These are phyloP conservation scores for Acanthisitta chloris DNA, from an alignment of 2,113 vertebrate genomes.

Conservation along the genomic window DNA sequence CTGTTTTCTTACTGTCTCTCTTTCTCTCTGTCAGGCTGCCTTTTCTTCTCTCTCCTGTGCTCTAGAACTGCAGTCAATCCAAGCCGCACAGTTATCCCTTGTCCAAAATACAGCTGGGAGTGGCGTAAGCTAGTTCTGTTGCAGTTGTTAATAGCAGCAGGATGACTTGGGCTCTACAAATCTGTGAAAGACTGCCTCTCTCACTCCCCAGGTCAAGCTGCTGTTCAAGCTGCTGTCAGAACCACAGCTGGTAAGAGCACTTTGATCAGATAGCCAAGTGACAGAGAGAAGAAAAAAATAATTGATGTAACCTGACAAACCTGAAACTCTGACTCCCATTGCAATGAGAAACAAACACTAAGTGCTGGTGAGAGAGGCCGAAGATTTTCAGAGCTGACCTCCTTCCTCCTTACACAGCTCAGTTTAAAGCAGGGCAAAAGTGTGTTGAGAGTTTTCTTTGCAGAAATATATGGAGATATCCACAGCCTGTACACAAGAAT, in stretches of 20 bases:
- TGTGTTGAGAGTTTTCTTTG: not conserved
- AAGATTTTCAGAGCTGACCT: not conserved
- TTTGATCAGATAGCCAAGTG: not conserved
- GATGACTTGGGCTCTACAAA: not conserved
- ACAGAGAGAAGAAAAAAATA: not conserved
- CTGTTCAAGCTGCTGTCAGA: not conserved
- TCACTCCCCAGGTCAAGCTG: not conserved
- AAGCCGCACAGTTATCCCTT: not conserved
- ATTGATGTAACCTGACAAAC: not conserved
- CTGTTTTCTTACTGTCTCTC: not conserved
- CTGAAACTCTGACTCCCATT: not conserved
- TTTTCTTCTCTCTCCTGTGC: too few species aligned
- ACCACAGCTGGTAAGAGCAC: not conserved
- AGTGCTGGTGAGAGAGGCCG: not conserved
- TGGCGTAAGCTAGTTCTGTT: not conserved
- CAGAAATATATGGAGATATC: not conserved
- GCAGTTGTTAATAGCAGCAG: not conserved
- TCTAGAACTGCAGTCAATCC: not conserved
- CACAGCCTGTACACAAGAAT: not conserved
- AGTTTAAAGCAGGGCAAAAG: not conserved
- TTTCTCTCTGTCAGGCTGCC: not conserved
- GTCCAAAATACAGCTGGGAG: not conserved
- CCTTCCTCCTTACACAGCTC: not conserved
- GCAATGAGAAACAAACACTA: not conserved
- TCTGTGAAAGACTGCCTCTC: not conserved